These are phyloP conservation scores for Andricus curvator DNA, from an alignment of 2,888 invertebrate species.

Conservation along the genomic window DNA sequence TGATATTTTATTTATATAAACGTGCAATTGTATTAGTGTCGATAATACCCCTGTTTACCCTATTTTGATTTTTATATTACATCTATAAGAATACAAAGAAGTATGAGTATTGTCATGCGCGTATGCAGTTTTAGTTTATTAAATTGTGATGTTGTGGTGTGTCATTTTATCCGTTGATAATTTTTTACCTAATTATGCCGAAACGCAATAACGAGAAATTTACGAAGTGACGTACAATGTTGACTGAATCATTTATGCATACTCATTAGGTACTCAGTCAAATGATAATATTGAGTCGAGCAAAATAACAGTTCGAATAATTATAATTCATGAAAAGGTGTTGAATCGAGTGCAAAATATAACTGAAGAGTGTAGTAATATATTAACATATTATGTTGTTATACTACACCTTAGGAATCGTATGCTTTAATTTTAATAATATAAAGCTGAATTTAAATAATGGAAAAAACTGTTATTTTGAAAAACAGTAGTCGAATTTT, in stretches of 20 bases:
- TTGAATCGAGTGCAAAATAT: not conserved
- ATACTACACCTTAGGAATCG: no score
- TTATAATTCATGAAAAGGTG: not conserved
- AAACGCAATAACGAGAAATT: not conserved
- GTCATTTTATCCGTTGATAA: not conserved
- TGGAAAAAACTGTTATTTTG: no score
- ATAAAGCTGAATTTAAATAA: not conserved
- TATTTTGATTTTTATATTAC: no score
- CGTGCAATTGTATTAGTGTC: no score
- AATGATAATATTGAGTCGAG: not conserved
- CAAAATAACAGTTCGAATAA: not conserved
- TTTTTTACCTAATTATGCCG: not conserved
- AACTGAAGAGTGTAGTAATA: not conserved
- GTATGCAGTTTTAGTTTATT: not conserved
- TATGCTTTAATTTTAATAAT: no score
- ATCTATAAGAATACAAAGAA: no score
- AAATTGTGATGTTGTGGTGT: not conserved
- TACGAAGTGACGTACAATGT: not conserved
- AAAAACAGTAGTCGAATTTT: no score
- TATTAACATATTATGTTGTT: not conserved
- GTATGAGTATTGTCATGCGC: no score
- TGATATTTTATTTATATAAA: no score
- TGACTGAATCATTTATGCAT: not conserved
- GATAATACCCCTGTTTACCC: no score
- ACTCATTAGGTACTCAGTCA: not conserved